Evolutionary conservation across 2,113 vertebrate genomes (phyloP).

Genomic region (Cichladusa arquata): DNA sequence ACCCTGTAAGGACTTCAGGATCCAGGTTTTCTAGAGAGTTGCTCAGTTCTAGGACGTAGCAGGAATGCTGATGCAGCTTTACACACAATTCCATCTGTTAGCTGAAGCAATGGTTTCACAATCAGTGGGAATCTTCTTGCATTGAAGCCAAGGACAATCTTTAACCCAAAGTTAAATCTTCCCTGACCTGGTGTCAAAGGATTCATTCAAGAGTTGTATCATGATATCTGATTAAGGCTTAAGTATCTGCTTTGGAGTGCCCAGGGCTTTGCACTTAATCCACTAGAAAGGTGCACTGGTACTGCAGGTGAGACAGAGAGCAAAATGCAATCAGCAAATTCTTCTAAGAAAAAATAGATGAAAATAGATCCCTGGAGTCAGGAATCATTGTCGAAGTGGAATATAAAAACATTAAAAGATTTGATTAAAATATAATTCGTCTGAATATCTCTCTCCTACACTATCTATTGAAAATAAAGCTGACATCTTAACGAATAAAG

Average conservation of each 20-base stretch:
- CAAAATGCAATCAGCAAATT: not conserved
- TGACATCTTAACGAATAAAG: not conserved
- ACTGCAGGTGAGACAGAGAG: not conserved
- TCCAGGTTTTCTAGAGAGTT: not conserved
- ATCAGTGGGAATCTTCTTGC: not conserved
- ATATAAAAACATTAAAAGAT: not conserved
- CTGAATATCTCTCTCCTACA: not conserved
- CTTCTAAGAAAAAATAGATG: not conserved
- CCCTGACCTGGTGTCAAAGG: not conserved
- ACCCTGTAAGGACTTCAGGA: not conserved
- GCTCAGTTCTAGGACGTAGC: not conserved
- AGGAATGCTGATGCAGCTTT: not conserved
- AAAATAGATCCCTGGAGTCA: not conserved
- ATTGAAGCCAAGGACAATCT: not conserved
- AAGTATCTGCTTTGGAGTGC: not conserved
- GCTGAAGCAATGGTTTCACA: not conserved
- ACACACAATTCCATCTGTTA: accelerated
- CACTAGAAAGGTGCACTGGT: not conserved
- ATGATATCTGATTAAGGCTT: not conserved
- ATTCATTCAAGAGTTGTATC: not conserved
- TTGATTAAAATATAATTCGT: not conserved
- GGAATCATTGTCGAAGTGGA: not conserved
- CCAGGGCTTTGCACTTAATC: not conserved
- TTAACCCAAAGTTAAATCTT: not conserved
- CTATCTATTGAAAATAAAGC: not conserved